Base-by-base conservation (phyloP, 2,113 vertebrate species). In the Cinclus mexicanus region DNA sequence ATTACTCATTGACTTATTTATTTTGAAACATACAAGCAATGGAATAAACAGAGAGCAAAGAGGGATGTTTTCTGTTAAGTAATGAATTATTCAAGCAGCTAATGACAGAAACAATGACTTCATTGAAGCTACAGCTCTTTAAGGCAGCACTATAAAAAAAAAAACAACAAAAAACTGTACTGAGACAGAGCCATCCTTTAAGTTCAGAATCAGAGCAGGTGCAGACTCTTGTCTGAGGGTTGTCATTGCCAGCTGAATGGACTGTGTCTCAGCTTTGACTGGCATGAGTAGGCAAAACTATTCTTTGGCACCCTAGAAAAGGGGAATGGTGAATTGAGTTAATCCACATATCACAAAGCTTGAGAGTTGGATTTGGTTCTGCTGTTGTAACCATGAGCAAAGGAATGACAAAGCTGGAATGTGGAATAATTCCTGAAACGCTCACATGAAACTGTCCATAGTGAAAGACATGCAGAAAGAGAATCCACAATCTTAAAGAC, bases 11-110 rank as follows among this genome's bases (percentile, higher is more conserved):
- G 79, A 64, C 24, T 80, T 93, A 77, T 59, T 94, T 96, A 91
- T 86, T 93, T 81, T 93, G 33, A 90, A 91, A 75, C 31, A 28
- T 74, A 64, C 28, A 59, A 91, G 70, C 47, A 83, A 80, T 77
- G 47, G 33, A 81, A 93, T 42, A 94, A 95, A 86, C 52, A 77
- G 67, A 96, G 71, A 95, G 63, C 39, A 84, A 94, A 96, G 86
- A 85, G 33, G 79, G 64, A 74, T 60, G 41, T 92, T 94, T 96
- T 96, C 63, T 88, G 56, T 55, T 71, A 95, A 97, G 69, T 93
- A 90, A 96, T 97, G 82, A 97, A 97, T 97, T 92, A 97, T 97
- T 96, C 95, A 95, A 90, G 71, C 59, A 60, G 90, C 68, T 91
- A 88, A 94, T 83, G 88, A 81, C 31, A 63, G 68, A 93, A 96